Evolutionary conservation across 2,113 vertebrate species (phyloP), one percentile per base, ranked within the genome.

Genomic region (Circaetus gallicus): DNA sequence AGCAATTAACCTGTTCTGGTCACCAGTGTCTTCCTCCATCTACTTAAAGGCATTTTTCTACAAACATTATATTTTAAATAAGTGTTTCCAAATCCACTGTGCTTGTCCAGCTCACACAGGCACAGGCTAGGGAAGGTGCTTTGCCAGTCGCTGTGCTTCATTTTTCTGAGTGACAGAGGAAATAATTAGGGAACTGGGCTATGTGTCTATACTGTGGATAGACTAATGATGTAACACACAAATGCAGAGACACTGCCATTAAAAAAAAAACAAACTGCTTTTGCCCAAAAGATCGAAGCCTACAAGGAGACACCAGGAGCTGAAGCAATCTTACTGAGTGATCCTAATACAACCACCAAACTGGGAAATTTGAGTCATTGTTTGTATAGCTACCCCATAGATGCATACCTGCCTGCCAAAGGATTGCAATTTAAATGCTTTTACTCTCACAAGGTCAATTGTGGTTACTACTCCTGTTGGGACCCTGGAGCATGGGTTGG

Each of bases 401-500:
- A 52, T 56, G 65, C 80, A 84, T 83, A 95, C 65, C 92, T 90
- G 72, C 72, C 61, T 86, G 62, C 47, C 72, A 84, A 93, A 87
- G 65, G 40, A 69, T 72, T 91, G 62, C 32, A 95, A 16, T 82
- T 89, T 82, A 91, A 92, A 89, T 61, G 52, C 36, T 94, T 94
- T 89, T 91, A 50, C 38, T 85, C 77, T 95, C 58, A 61, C 91
- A 94, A 95, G 94, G 86, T 91, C 93, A 94, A 0, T 55, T 95
- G 86, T 82, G 95, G 91, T 95, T 96, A 72, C 34, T 91, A 81
- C 32, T 86, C 34, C 38, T 79, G 83, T 32, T 94, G 73, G 52
- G 32, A 84, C 70, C 91, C 93, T 94, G 94, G n/a, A 95, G 94
- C 83, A 69, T 66, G 89, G 83, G 86, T 62, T 96, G 96, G 53